Evolutionary conservation across 2,113 vertebrate species (phyloP).

Genomic region (Lynx canadensis): DNA sequence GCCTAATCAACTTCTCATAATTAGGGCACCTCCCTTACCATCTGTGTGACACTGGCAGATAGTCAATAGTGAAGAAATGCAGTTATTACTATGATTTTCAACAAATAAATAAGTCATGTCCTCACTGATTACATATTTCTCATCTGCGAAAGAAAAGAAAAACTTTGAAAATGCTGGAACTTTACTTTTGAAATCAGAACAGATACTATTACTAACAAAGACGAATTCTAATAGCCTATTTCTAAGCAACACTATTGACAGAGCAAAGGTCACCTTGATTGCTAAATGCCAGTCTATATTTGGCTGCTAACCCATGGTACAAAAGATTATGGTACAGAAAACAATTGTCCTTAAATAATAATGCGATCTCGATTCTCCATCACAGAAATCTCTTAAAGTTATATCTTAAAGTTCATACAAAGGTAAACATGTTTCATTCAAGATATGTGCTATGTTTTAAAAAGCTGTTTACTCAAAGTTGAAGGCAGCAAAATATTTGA

Average conservation of each 20-base stretch:
- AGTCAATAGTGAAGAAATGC: neutral
- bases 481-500: neutral
- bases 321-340: neutral
- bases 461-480: neutral
- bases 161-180: neutral
- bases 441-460: neutral
- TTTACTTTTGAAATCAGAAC: conserved; percentile 65
- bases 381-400: neutral
- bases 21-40: neutral
- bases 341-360: conserved; percentile 68
- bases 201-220: conserved; percentile 60
- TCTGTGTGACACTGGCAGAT: neutral
- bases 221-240: conserved; percentile 74
- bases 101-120: neutral
- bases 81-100: neutral
- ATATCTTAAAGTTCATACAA: neutral
- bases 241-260: conserved; percentile 75
- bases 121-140: neutral
- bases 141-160: neutral
- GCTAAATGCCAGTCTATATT: conserved; percentile 63
- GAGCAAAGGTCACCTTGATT: conserved; percentile 59
- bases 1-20: neutral
- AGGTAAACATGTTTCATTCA: neutral
- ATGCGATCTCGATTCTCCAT: neutral
- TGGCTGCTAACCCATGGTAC: conserved; percentile 33